These are phyloP conservation scores for Herminia tarsipennalis DNA, from an alignment of 2,888 invertebrate species.

Conservation along the genomic window DNA sequence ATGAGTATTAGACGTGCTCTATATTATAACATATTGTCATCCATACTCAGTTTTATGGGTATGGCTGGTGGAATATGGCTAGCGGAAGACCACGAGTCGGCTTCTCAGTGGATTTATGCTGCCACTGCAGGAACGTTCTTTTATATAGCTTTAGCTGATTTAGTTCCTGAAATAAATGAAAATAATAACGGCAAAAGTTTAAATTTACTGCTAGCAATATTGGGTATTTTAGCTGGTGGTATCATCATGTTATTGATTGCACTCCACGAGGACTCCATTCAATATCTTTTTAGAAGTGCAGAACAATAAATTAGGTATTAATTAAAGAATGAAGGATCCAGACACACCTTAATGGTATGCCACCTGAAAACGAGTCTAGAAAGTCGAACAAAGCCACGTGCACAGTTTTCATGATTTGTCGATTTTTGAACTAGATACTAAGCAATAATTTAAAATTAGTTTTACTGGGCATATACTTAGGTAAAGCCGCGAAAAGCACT, in stretches of 20 bases:
- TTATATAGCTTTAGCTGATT: constrained; percentile 92
- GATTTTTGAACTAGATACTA: too few species aligned
- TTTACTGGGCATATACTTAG: too few species aligned
- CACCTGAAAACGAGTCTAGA: too few species aligned
- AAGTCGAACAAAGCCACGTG: too few species aligned
- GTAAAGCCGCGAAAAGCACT: too few species aligned
- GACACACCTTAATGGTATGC: too few species aligned
- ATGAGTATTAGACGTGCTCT: constrained; percentile 90
- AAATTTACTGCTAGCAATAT: constrained; percentile 86
- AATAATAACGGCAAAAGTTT: constrained; percentile 82
- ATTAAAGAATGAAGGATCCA: background rate
- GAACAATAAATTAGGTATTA: constrained; percentile 62
- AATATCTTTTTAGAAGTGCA: constrained; percentile 77
- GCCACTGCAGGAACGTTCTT: constrained; percentile 92
- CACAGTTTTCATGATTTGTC: too few species aligned
- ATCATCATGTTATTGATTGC: constrained; percentile 91
- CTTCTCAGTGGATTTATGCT: constrained; percentile 92
- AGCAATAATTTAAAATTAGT: too few species aligned
- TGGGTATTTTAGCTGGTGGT: constrained; percentile 89
- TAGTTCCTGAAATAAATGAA: constrained; percentile 88
- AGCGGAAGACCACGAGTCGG: constrained; percentile 88
- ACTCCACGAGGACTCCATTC: constrained; percentile 87
- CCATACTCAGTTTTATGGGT: constrained; percentile 90
- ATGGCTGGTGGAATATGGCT: constrained; percentile 90
- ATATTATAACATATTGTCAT: constrained; percentile 90